phyloP scores from a whole-genome alignment of 2,113 vertebrate species.

The Empidonax traillii region DNA sequence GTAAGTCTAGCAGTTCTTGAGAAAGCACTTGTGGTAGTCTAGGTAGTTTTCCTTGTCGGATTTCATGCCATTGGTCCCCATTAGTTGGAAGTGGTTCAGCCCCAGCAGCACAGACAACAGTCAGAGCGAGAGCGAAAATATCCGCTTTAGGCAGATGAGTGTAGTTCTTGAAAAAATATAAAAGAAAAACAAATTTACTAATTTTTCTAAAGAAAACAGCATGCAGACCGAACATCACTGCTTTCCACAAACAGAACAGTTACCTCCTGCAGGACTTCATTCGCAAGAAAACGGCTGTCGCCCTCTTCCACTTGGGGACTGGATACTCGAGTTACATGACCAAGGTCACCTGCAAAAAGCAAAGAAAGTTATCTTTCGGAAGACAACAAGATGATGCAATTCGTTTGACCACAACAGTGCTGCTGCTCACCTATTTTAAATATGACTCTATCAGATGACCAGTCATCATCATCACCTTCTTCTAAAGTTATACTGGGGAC shows the following conservation, averaged over 20 bases:
- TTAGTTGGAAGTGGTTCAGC: slow-evolving; percentile 91
- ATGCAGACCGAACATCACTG: not conserved
- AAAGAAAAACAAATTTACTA: not conserved
- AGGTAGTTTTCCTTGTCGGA: slow-evolving; percentile 89
- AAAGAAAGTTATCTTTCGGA: slow-evolving; percentile 5
- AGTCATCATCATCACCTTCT: slow-evolving; percentile 91
- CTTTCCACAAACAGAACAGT: not conserved
- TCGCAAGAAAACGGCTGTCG: slow-evolving; percentile 94
- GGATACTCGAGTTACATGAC: slow-evolving; percentile 91
- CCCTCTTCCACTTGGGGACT: slow-evolving; percentile 98
- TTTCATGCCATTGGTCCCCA: slow-evolving; percentile 96
- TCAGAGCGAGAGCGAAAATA: slow-evolving; percentile 94
- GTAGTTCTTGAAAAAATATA: slow-evolving; percentile 80
- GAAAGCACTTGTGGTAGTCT: slow-evolving; percentile 91
- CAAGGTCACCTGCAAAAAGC: slow-evolving; percentile 86
- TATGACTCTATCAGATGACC: slow-evolving; percentile 80
- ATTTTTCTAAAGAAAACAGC: not conserved
- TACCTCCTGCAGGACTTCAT: slow-evolving; percentile 98
- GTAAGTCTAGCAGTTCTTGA: slow-evolving; percentile 84
- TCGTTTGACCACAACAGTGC: not conserved
- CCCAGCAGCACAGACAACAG: slow-evolving; percentile 89
- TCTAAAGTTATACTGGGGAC: slow-evolving; percentile 78
- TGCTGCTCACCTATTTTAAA: slow-evolving; percentile 92
- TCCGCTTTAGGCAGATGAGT: slow-evolving; percentile 90
- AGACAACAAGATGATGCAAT: not conserved